Conservation (phyloP, 1,140 invertebrate species). For the Paracyclopina nana region DNA sequence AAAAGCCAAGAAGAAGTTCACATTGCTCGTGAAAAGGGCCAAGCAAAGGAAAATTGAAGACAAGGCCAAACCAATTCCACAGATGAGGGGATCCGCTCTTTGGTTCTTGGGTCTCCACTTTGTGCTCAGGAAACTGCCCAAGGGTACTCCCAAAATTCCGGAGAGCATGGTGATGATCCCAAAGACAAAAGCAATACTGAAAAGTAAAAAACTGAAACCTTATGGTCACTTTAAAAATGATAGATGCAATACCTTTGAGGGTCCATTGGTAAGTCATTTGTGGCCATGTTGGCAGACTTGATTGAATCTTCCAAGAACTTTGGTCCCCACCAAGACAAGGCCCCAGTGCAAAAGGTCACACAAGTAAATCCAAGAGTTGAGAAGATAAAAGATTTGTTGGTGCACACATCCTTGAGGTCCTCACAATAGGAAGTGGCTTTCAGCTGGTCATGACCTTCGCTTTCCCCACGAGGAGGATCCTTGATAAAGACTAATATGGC, state of each 20-base stretch:
- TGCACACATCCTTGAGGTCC: slow-evolving; percentile 18
- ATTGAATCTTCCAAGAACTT: neutral
- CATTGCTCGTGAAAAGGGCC: slow-evolving; percentile 42
- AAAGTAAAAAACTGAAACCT: neutral
- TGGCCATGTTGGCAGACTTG: slow-evolving; percentile 3
- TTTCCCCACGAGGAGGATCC: slow-evolving; percentile 71
- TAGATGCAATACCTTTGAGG: neutral
- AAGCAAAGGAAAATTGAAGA: slow-evolving; percentile 65
- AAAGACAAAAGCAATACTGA: slow-evolving; percentile 69
- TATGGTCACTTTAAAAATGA: slow-evolving; percentile 4
- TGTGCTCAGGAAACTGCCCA: slow-evolving; percentile 57
- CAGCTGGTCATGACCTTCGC: slow-evolving; percentile 45
- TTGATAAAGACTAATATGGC: slow-evolving; percentile 55
- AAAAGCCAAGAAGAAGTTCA: slow-evolving; percentile 44
- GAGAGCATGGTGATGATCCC: slow-evolving; percentile 78
- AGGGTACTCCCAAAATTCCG: slow-evolving; percentile 77
- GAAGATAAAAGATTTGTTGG: slow-evolving; percentile 74
- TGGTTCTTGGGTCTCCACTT: slow-evolving; percentile 39
- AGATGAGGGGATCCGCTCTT: slow-evolving; percentile 72
- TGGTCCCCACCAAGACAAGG: slow-evolving; percentile 89
- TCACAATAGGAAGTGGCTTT: slow-evolving; percentile 18
- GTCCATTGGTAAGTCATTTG: too few species aligned
- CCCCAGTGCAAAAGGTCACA: slow-evolving; percentile 87
- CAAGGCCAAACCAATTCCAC: slow-evolving; percentile 61
- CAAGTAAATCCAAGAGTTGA: slow-evolving; percentile 86